A percentile compares a stretch with the other conserved stretches of the same genome.
phyloP scores from a whole-genome alignment of 2,797 vertebrate species.

The Agapornis canus region DNA sequence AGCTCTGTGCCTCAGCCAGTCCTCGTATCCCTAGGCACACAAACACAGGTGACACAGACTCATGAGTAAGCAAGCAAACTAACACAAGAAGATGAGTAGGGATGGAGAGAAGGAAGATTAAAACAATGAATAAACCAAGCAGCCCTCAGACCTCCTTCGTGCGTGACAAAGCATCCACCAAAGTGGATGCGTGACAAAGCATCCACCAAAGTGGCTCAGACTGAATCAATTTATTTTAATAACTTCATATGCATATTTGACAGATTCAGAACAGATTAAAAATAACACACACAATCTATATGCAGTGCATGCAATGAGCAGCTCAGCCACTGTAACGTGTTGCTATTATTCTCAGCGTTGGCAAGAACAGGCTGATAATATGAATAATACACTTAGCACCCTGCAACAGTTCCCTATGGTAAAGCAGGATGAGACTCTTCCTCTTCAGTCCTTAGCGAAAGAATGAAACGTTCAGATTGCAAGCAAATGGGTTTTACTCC shows the following conservation, averaged over 20 bases:
- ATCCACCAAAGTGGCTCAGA: neutral
- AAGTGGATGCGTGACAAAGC: neutral
- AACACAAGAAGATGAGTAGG: neutral
- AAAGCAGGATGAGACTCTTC: constrained; percentile 4
- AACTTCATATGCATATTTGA: constrained; percentile 40
- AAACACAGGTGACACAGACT: constrained; percentile 27
- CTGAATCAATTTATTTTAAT: constrained; percentile 22
- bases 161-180: neutral
- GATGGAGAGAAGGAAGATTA: neutral
- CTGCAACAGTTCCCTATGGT: constrained; percentile 8
- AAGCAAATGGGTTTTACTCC: constrained; percentile 1
- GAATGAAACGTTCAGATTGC: neutral
- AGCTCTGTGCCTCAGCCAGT: constrained; percentile 97
- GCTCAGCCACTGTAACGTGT: constrained; percentile 19
- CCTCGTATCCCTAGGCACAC: constrained; percentile 90
- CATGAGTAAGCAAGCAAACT: neutral
- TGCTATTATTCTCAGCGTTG: constrained; percentile 11
- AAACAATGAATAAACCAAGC: neutral
- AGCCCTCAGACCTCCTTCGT: neutral
- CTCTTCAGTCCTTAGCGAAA: neutral
- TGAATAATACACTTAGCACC: constrained; percentile 18
- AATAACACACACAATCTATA: constrained; percentile 24
- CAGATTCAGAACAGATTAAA: constrained; percentile 57
- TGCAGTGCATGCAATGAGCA: neutral
- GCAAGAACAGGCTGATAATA: constrained; percentile 10